Evolutionary conservation across 1,140 invertebrate genomes (phyloP).

Genomic region (Eurosta solidaginis): DNA sequence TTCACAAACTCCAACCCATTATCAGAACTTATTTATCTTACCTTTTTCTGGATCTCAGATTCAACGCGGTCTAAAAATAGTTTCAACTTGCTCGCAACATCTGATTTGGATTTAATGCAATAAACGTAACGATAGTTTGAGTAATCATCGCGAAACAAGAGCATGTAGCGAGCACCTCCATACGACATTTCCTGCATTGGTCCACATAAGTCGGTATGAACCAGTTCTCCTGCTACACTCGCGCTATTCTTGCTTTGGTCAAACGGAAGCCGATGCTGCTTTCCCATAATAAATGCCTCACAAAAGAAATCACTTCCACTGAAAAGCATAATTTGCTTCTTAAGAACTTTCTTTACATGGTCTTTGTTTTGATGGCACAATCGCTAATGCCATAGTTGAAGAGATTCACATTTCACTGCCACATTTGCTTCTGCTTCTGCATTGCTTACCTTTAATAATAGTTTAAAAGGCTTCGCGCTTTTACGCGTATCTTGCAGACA

Average conservation of each 20-base stretch:
- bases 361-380: too few species aligned
- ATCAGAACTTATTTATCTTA: not conserved
- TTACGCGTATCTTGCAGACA: not conserved
- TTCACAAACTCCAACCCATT: slow-evolving; percentile 29
- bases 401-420: too few species aligned
- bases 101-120: slow-evolving; percentile 47
- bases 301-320: slow-evolving; percentile 12
- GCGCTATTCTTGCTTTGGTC: too few species aligned
- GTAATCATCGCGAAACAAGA: slow-evolving; percentile 43
- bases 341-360: too few species aligned
- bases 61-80: not conserved
- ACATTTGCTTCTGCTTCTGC: too few species aligned
- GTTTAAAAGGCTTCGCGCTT: too few species aligned
- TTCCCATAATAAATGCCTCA: not conserved
- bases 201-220: slow-evolving; percentile 57
- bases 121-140: slow-evolving; percentile 54
- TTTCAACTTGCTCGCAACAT: slow-evolving; percentile 11
- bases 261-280: not conserved
- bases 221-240: slow-evolving; percentile 36
- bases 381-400: too few species aligned
- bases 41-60: not conserved
- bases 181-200: slow-evolving; percentile 49
- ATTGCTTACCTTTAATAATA: too few species aligned
- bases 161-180: slow-evolving; percentile 49
- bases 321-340: not conserved